Conservation (phyloP, 2,888 invertebrate genomes). For the Eucera pruinosa region DNA sequence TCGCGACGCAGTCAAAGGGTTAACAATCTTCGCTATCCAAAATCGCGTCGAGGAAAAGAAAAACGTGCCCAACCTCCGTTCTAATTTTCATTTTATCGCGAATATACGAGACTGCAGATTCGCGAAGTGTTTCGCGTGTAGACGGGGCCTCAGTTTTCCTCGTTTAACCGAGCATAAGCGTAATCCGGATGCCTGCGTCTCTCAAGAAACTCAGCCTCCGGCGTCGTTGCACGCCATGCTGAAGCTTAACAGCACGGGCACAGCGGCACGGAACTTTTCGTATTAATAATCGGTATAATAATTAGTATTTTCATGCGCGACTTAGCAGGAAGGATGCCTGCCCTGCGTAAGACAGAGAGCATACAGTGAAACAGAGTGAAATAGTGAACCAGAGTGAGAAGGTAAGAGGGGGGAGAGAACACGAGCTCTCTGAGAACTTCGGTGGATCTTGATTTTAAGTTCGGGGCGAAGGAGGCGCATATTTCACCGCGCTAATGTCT, state of each 20-base stretch:
- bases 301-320: slow-evolving; percentile 84
- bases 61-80: background rate
- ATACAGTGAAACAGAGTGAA: background rate
- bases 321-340: slow-evolving; percentile 82
- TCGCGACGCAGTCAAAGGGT: too few species aligned
- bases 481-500: slow-evolving; percentile 84
- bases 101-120: slow-evolving; percentile 9
- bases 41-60: background rate
- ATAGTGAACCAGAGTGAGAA: too few species aligned
- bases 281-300: slow-evolving; percentile 84
- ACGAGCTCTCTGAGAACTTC: slow-evolving; percentile 67
- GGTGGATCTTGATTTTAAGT: slow-evolving; percentile 84
- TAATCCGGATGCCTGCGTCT: slow-evolving; percentile 75
- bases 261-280: slow-evolving; percentile 79
- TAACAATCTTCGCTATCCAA: background rate
- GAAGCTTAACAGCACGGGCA: slow-evolving; percentile 59
- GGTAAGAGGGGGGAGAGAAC: background rate
- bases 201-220: slow-evolving; percentile 63
- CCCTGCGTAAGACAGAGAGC: slow-evolving; percentile 46
- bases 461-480: slow-evolving; percentile 78
- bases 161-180: slow-evolving; percentile 66
- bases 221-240: slow-evolving; percentile 30
- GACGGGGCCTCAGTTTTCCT: slow-evolving; percentile 59
- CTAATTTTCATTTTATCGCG: slow-evolving; percentile 40
- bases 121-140: background rate